Evolutionary conservation across 2,797 vertebrate genomes (phyloP).

Genomic region (Sphenopsis melanotis): DNA sequence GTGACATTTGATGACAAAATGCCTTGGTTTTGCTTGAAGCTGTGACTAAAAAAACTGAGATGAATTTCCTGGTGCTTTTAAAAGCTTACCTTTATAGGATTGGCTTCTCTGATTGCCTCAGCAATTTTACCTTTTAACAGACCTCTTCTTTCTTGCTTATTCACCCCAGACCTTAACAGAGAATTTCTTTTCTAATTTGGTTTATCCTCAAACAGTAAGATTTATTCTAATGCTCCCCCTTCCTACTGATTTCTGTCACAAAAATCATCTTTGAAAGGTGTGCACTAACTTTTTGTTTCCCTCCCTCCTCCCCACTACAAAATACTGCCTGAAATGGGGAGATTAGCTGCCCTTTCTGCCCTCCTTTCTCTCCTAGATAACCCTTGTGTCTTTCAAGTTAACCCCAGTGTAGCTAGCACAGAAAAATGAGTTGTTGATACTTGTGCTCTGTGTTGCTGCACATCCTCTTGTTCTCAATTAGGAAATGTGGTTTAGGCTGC

Average conservation of each 20-base stretch:
- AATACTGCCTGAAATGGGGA: slow-evolving; percentile 16
- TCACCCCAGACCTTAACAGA: neutral
- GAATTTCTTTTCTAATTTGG: neutral
- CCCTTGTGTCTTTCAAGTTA: neutral
- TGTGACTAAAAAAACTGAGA: neutral
- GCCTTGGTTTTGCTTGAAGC: neutral
- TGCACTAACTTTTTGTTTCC: neutral
- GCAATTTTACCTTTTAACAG: neutral
- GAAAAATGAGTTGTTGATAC: neutral
- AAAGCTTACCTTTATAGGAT: neutral
- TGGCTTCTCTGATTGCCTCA: neutral
- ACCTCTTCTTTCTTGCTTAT: neutral
- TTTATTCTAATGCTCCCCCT: neutral
- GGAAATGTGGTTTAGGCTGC: neutral
- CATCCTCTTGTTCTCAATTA: neutral
- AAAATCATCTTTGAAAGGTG: neutral
- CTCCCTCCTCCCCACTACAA: neutral
- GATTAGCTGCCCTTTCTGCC: slow-evolving; percentile 4
- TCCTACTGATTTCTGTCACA: neutral
- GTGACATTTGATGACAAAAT: neutral
- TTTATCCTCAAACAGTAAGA: neutral
- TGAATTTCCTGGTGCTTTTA: neutral
- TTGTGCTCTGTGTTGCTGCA: neutral
- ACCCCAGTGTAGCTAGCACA: neutral
- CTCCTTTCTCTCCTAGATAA: slow-evolving; percentile 17